Base-by-base conservation (phyloP, 2,888 invertebrate genomes). In the Bembecia ichneumoniformis region DNA sequence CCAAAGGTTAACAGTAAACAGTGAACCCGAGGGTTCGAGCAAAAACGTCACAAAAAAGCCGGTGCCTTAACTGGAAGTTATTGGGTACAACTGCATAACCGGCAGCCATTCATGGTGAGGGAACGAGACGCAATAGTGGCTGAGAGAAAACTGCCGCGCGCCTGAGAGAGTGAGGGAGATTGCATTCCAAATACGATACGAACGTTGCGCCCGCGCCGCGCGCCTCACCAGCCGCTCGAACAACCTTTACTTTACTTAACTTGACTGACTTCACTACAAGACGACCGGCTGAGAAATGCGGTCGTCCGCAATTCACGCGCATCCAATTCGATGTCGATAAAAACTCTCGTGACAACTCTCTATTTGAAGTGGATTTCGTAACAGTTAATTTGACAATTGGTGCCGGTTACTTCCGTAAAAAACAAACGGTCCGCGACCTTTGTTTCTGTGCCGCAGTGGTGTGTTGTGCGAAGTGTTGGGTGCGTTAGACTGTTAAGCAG, bases 121-220 rank as follows among this genome's bases (percentile, higher is more conserved):
- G 74, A 79, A 75, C 67, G 77, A 77, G 80, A 80, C 67, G 66
- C 54, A 62, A 56, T 57, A 58, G 54, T 55, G 61, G 66, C 66
- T 66, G 59, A 64, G 77, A 75, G 77, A 82, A 83, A 64, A 55
- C 59, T 52, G 49, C 56, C 55, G 58, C 69, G 65, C 72, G 78
- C 62, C 66, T 65, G 82, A 82, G 77, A 79, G 82, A 82, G 83
- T 72, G 69, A 83, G 78, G 74, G 75, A 81, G 82, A 83, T 82
- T 82, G 86, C 83, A 84, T 86, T 83, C 84, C 82, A 59, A 64
- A 56, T 55, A 59, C 51, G 48, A 47, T 57, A 55, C 66, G 63
- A 69, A 62, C 69, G 62, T 66, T 47, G 53, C 55, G 58, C 56
- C 55, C 59, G 66, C 63, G 61, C 60, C 55, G 54, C 59, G 66